Evolutionary conservation across 2,888 invertebrate genomes (phyloP).

Genomic region (Sturmia bella): DNA sequence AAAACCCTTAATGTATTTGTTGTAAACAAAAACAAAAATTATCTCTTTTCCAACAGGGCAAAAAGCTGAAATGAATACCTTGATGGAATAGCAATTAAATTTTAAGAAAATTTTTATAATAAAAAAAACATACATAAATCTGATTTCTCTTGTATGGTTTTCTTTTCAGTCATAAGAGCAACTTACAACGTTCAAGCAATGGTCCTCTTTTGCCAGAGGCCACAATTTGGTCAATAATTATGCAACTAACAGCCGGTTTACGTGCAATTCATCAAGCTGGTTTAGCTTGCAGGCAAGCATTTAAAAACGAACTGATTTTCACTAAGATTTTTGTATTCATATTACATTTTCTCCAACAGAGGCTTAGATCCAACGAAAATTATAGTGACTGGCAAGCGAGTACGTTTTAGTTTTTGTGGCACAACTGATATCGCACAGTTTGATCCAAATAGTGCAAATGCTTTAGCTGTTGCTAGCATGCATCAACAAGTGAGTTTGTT

Average conservation of each 20-base stretch:
- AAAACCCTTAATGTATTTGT: no score
- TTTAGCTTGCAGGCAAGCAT: constrained; percentile 85
- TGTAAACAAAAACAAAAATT: no score
- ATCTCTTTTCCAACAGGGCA: no score
- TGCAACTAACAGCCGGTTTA: constrained; percentile 96
- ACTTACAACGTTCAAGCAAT: constrained; percentile 83
- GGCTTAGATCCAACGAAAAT: constrained; percentile 96
- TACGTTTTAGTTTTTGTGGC: constrained; percentile 91
- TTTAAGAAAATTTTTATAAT: no score
- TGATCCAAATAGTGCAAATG: constrained; percentile 87
- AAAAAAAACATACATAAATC: no score
- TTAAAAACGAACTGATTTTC: neutral
- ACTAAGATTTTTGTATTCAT: neutral
- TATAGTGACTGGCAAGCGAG: constrained; percentile 89
- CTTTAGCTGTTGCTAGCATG: constrained; percentile 86
- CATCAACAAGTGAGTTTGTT: constrained; percentile 84
- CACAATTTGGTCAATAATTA: constrained; percentile 96
- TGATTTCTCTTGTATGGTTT: no score
- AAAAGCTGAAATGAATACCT: no score
- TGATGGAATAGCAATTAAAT: no score
- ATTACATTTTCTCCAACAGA: constrained; percentile 81
- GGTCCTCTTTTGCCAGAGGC: constrained; percentile 92
- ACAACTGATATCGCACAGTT: constrained; percentile 91
- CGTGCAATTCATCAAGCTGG: constrained; percentile 92
- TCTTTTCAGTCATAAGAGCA: constrained; percentile 82